phyloP scores from a whole-genome alignment of 2,888 invertebrate genomes.

The Tetragnatha montana region DNA sequence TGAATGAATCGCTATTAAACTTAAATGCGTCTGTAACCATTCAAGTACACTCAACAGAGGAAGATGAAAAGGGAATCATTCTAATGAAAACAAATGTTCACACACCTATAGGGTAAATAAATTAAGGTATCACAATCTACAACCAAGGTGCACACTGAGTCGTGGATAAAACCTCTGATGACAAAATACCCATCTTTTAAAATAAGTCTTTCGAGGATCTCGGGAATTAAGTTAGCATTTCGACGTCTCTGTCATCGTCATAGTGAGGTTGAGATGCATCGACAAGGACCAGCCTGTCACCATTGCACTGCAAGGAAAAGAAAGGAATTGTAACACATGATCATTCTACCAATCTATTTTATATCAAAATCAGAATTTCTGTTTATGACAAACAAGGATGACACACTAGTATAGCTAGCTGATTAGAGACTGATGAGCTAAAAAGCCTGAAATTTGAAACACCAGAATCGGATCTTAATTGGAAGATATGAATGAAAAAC shows the following conservation, averaged over 20 bases:
- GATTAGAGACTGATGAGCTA: no score
- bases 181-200: not conserved
- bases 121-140: not conserved
- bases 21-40: not conserved
- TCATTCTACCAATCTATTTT: no score
- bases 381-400: no score
- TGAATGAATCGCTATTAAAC: not conserved
- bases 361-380: no score
- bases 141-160: not conserved
- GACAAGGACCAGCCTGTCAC: constrained; percentile 59
- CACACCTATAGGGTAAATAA: not conserved
- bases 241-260: constrained; percentile 51
- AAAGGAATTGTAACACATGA: no score
- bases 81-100: not conserved
- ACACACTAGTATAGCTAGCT: no score
- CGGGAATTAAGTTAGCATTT: constrained; percentile 20
- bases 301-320: constrained; percentile 20
- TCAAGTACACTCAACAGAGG: not conserved
- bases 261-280: constrained; percentile 45
- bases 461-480: no score
- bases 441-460: no score
- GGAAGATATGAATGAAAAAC: no score
- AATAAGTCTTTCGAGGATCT: not conserved
- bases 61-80: not conserved
- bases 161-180: not conserved